Evolutionary conservation across 2,797 vertebrate species (phyloP).

Genomic region (Sebastes hubbsi): DNA sequence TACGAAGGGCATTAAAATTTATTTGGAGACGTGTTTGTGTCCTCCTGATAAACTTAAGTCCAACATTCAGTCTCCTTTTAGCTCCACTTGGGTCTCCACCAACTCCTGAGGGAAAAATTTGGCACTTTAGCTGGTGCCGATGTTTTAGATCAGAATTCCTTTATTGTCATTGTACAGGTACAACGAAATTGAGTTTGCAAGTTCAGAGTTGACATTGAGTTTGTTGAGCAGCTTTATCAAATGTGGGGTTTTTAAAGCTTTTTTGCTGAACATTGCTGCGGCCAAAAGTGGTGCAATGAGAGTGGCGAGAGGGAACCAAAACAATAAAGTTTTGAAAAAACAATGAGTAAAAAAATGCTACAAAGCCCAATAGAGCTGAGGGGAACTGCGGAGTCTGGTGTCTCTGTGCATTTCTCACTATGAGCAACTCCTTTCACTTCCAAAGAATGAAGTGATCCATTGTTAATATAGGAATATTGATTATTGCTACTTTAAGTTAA

Average conservation of each 20-base stretch:
- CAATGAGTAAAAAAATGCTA: neutral
- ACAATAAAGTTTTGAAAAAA: neutral
- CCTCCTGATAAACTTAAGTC: neutral
- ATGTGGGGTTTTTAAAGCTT: neutral
- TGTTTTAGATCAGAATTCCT: too few relatives aligned
- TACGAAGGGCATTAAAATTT: neutral
- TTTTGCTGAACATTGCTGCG: neutral
- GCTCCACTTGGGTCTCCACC: too few relatives aligned
- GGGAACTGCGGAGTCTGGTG: neutral
- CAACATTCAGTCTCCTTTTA: too few relatives aligned
- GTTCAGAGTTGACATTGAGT: neutral
- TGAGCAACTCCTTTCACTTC: neutral
- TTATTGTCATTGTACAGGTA: too few relatives aligned
- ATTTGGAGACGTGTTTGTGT: neutral
- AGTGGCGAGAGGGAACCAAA: neutral
- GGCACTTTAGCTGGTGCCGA: too few relatives aligned
- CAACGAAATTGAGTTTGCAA: too few relatives aligned
- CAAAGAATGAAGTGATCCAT: neutral
- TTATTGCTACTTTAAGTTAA: neutral
- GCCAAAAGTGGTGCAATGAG: neutral
- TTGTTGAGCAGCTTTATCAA: neutral
- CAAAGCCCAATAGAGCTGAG: neutral
- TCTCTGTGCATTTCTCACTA: neutral
- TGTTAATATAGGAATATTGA: neutral
- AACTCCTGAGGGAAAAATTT: too few relatives aligned